A percentile compares a stretch with the other conserved stretches of the same genome.
These are phyloP conservation scores for Torymus tubicola DNA, from an alignment of 2,888 invertebrate genomes.

Conservation along the genomic window DNA sequence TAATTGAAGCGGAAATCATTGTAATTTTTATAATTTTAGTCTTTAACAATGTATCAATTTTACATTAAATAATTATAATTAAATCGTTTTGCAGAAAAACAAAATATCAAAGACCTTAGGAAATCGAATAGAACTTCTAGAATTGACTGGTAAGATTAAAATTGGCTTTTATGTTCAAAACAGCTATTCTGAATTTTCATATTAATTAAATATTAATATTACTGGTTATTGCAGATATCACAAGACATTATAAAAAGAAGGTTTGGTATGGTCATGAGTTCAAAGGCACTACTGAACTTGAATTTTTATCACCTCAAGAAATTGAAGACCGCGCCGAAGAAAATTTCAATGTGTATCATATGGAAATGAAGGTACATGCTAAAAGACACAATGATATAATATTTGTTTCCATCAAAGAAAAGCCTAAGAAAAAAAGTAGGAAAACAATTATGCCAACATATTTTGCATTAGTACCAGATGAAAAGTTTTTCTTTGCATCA, in stretches of 20 bases:
- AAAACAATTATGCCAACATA: conserved; percentile 53
- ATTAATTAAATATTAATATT: conserved; percentile 20
- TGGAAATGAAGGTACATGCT: conserved; percentile 62
- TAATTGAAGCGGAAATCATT: conserved; percentile 62
- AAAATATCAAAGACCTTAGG: conserved; percentile 60
- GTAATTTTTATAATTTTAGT: conserved; percentile 59
- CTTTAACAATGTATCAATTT: not conserved
- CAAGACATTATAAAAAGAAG: conserved; percentile 66
- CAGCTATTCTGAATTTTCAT: not conserved
- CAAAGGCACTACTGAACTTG: conserved; percentile 21
- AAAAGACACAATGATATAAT: conserved; percentile 61
- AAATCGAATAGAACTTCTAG: conserved; percentile 64
- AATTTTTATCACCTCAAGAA: conserved; percentile 52
- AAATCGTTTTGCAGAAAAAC: conserved; percentile 60
- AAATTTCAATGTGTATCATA: conserved; percentile 54
- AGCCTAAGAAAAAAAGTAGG: conserved; percentile 37
- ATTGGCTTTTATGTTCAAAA: not conserved
- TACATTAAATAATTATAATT: conserved; percentile 4
- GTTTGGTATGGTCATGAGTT: conserved; percentile 67
- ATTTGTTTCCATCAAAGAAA: conserved; percentile 64
- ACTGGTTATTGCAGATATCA: conserved; percentile 63
- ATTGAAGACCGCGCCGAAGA: conserved; percentile 60
- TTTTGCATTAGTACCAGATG: conserved; percentile 66
- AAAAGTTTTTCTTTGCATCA: conserved; percentile 67
- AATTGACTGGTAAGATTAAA: conserved; percentile 65